Evolutionary conservation across 2,888 invertebrate genomes (phyloP), one percentile per base, ranked within the genome.

Genomic region (Anodontia alba): DNA sequence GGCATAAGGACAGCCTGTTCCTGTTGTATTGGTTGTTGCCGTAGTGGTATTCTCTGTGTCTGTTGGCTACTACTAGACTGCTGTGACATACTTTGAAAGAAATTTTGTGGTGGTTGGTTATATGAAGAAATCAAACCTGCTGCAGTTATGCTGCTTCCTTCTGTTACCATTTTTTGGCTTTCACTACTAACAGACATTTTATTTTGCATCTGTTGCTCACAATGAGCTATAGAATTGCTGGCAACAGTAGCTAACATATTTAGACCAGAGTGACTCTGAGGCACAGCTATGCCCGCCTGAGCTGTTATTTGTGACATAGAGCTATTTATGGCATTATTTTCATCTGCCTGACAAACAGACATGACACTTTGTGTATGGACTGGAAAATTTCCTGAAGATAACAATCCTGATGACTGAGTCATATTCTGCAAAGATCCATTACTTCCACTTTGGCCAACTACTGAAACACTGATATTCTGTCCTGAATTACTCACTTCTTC

Each of bases 221-320:
- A 26, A n/a, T n/a, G n/a, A 20, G 62, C 33, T 20, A 33, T 29
- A 33, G 62, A 62, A 20, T 33, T 62, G 62, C 33, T 62, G 10
- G 62, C 62, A 31, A 62, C 62, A 62, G 3, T 62, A 29, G 62
- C 62, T 17, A 62, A 62, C 15, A 62, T 62, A 62, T 62, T 62
- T 17, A 62, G 62, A 31, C 62, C 29, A 33, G 62, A 62, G 1
- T 62, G 31, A 33, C 20, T 31, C 5, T 31, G 31, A n/a, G 62
- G 31, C 33, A 33, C 10, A 1, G 20, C 62, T 33, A 62, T 23
- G 3, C 62, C 33, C 5, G 26, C 10, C 17, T 26, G 10, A 29
- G 57, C 57, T 33, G 62, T 62, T 5, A 54, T 23, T 54, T 23
- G 54, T 29, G 54, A 26, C 8, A 23, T 15, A 29, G 29, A 3